Base-by-base conservation (phyloP, 2,888 invertebrate species). In the Harpagoxenus sublaevis region DNA sequence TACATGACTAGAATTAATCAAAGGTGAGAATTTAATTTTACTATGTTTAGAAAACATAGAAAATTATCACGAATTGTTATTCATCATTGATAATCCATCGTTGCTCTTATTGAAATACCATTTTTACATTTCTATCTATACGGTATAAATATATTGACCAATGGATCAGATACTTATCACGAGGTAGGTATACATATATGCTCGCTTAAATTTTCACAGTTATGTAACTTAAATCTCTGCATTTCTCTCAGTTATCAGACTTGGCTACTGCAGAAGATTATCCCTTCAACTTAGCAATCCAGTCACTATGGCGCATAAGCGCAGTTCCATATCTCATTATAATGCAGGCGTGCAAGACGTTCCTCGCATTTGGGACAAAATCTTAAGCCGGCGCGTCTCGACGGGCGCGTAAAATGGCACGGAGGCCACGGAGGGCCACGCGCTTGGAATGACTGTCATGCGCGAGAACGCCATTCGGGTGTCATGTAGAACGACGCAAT, bases 261-360 rank as follows among this genome's bases (percentile, higher is more conserved):
- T 23, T 12, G 39, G 23, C 42, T 23, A 42, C 9, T 35, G 28
- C 66, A 9, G 5, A 12, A 10, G 42, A 45, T 57, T 51, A 12
- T 39, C 18, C n/a, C n/a, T 63, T 51, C 35, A 35, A 39, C 48
- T 63, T 45, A 66, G 42, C 39, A 60, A 71, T 60, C 23, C 15
- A 31, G 71, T 57, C 42, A 31, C 39, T n/a, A 12, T 12, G 60
- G 31, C 23, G 35, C 71, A 18, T 71, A 79, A 71, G 57, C 57
- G 35, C 42, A 57, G 60, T 79, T 79, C 39, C 35, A 71, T 51
- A 48, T 81, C 42, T 79, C 79, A 71, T 79, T 79, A 71, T 60
- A 81, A 81, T 81, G 60, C 71, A 23, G 45, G 3, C 45, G 31
- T 15, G 70, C n/a, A 35, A 39, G 57, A 71, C 60, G 45, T 48